A percentile compares a stretch with the other conserved stretches of the same genome.
These are phyloP conservation scores for Horisme vitalbata DNA, from an alignment of 2,888 invertebrate genomes.

Conservation along the genomic window DNA sequence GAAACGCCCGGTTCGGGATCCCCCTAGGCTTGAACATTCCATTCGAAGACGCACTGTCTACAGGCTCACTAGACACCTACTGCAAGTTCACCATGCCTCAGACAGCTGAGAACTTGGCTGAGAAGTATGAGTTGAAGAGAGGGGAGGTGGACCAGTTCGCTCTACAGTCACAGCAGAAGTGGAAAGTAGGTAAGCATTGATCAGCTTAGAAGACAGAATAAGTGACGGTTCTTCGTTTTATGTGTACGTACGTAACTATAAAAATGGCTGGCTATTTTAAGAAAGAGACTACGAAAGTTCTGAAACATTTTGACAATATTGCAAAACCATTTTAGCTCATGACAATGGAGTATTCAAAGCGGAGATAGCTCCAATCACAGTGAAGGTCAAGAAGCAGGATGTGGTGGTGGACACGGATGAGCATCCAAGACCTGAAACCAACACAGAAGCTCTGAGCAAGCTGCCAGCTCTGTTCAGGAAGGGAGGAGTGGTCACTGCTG, in stretches of 20 bases:
- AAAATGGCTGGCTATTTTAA: too few relatives aligned
- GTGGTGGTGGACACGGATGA: slow-evolving; percentile 92
- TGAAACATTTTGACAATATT: too few relatives aligned
- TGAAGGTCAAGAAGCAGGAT: slow-evolving; percentile 92
- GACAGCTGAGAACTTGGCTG: slow-evolving; percentile 96
- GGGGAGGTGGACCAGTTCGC: slow-evolving; percentile 94
- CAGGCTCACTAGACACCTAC: slow-evolving; percentile 90
- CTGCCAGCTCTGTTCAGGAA: slow-evolving; percentile 95
- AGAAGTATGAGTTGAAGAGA: slow-evolving; percentile 89
- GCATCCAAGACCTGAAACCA: slow-evolving; percentile 94
- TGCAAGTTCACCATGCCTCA: slow-evolving; percentile 97
- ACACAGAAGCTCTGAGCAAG: slow-evolving; percentile 90
- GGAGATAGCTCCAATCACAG: slow-evolving; percentile 92
- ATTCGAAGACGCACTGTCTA: slow-evolving; percentile 90
- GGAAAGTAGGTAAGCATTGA: slow-evolving; percentile 88
- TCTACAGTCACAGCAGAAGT: slow-evolving; percentile 91
- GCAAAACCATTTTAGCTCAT: slow-evolving; percentile 83
- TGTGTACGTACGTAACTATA: too few relatives aligned
- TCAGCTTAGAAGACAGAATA: too few relatives aligned
- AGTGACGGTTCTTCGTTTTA: too few relatives aligned
- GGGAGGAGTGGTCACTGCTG: slow-evolving; percentile 96
- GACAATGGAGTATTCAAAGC: slow-evolving; percentile 93
- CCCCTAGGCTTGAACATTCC: slow-evolving; percentile 88
- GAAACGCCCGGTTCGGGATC: slow-evolving; percentile 93
- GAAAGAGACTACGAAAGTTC: too few relatives aligned